Conservation (phyloP, 1,140 invertebrate genomes). For the Danaus plexippus region DNA sequence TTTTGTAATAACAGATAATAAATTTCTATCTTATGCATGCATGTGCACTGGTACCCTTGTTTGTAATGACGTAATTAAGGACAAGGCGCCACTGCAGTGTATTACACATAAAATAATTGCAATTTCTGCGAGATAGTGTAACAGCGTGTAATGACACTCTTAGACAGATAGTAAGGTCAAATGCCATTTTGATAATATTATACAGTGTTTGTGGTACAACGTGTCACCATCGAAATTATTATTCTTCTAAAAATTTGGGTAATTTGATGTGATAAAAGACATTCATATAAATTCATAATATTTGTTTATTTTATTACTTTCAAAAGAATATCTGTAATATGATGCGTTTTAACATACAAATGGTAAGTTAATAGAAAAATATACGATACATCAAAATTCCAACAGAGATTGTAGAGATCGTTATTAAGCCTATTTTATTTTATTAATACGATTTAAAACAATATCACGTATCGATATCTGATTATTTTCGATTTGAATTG, state of each 20-base stretch:
- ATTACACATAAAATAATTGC: constrained; percentile 36
- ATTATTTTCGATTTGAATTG: constrained; percentile 10
- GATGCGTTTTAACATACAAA: no score
- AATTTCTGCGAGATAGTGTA: constrained; percentile 36
- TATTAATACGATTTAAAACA: constrained; percentile 11
- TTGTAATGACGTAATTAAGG: neutral
- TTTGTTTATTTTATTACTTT: constrained; percentile 3
- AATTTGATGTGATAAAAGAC: no score
- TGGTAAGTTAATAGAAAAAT: no score
- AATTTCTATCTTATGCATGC: no score
- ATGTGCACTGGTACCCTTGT: no score
- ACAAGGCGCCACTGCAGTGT: constrained; percentile 29
- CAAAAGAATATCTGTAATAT: neutral
- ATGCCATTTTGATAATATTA: constrained; percentile 43
- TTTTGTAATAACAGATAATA: no score
- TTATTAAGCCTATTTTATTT: no score
- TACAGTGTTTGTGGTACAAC: constrained; percentile 18
- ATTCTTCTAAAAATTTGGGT: no score
- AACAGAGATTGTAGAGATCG: no score
- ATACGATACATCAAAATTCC: no score
- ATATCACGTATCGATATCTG: constrained; percentile 14
- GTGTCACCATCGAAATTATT: constrained; percentile 17
- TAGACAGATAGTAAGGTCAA: constrained; percentile 41
- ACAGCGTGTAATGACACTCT: constrained; percentile 48
- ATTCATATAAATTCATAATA: no score